A percentile compares a stretch with the other conserved stretches of the same genome.
Conservation (phyloP, 2,888 invertebrate genomes). For the Phasia obesa region DNA sequence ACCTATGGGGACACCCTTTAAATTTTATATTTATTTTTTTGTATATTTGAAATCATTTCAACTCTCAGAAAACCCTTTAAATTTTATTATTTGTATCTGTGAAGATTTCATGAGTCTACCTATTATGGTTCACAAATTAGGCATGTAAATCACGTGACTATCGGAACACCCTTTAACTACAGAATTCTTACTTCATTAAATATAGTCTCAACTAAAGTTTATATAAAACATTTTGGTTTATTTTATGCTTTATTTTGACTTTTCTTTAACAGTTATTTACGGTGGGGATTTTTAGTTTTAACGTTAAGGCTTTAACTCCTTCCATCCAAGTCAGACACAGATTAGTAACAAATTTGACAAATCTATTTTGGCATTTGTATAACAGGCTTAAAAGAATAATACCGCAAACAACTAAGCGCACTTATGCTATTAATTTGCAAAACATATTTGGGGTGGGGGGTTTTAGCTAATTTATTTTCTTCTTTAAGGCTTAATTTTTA, state of each 20-base stretch:
- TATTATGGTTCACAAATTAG: no score
- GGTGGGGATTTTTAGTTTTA: conserved; percentile 2
- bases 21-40: no score
- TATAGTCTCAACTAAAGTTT: neutral
- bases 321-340: neutral
- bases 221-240: neutral
- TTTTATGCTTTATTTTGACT: neutral
- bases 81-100: no score
- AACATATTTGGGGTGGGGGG: conserved; percentile 54
- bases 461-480: conserved; percentile 39
- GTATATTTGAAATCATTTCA: no score
- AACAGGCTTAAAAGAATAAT: conserved; percentile 36
- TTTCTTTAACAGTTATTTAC: conserved; percentile 1
- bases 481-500: conserved; percentile 6
- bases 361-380: conserved; percentile 76
- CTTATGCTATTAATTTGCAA: conserved; percentile 59
- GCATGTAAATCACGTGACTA: no score
- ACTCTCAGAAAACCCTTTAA: no score
- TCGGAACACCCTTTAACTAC: no score
- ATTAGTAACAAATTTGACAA: conserved; percentile 79
- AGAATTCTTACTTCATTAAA: no score
- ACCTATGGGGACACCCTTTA: no score
- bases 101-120: no score
- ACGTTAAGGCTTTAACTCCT: conserved; percentile 10
- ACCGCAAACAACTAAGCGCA: conserved; percentile 47